Evolutionary conservation across 2,113 vertebrate genomes (phyloP), one percentile per base, ranked within the genome.

Genomic region (Neolamprologus falcicula): DNA sequence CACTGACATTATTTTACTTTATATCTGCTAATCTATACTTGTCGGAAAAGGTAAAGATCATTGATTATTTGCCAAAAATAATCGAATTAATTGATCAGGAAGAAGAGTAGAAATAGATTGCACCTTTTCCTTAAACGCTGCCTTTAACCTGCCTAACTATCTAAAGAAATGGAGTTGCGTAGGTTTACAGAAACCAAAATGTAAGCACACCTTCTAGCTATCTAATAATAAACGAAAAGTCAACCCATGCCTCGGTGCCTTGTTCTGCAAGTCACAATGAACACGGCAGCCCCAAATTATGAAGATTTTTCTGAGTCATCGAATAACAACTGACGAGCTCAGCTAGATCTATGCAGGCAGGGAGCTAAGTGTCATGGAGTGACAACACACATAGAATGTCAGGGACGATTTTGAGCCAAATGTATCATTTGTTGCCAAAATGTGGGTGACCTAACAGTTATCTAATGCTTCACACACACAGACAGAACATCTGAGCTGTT

Each of bases 401-500:
- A 78, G 73, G 24, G 24, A 78, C 3, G 7, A 50, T 78, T 52
- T n/a, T 78, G 73, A 78, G 45, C 45, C 45, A 31, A 78, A 19
- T 19, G 10, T 31, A 31, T 52, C 73, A 78, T 31, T 78, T 78
- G 24, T 31, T 50, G 45, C 71, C 45, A 78, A 31, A 50, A 50
- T 50, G 73, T 33, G 45, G 45, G 73, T 78, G 45, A 52, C 73
- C 26, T 13, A n/a, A n/a, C 17, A 11, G 17, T 78, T 33, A 52
- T 78, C 45, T n/a, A 31, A 52, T 78, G 45, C 26, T 50, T 78
- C 45, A 52, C 24, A 78, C 16, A 78, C 45, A 52, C 1, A 78
- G 26, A 78, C 26, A 78, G 73, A 52, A 78, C 17, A 52, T 52
- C 26, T 78, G 73, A 78, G 73, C 45, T 50, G 73, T n/a, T 52